Evolutionary conservation across 2,113 vertebrate genomes (phyloP), one percentile per base, ranked within the genome.

Genomic region (Pseudolaguvia tuberculata): DNA sequence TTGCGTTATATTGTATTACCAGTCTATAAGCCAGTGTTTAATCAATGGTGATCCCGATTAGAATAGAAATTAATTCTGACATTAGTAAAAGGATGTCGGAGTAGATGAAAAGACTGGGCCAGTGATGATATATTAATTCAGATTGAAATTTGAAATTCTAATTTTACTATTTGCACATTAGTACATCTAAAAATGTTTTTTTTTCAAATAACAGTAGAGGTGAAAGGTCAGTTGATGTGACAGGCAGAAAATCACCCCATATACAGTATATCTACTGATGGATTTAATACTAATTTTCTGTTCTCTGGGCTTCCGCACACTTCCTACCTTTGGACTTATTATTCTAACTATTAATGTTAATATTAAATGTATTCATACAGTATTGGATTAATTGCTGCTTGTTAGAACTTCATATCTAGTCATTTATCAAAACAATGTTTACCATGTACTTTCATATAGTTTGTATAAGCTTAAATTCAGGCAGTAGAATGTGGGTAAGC

Each of bases 61-160:
- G 13, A 39, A 45, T 39, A 48, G 52, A 2, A 42, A 21, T 69
- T 39, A 56, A 45, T 45, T 55, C 52, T 73, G 27, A 73, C 20
- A 13, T 61, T 55, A 55, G 61, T 66, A 52, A 77, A 56, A 47
- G 65, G 58, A 31, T 42, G 70, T 77, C 48, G n/a, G 45, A 53
- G 57, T 29, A 23, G 65, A 75, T 71, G 51, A 53, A 57, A 17
- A 51, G 17, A 9, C 4, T 27, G 21, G 48, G 63, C 14, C 25
- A 58, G 23, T 77, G 35, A 55, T 70, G 66, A 59, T 71, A 35
- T 21, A 66, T 63, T 29, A 71, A 42, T 75, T 42, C 42, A 29
- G 48, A 71, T 45, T 55, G 13, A 72, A 73, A 72, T 66, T 15
- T n/a, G n/a, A n/a, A n/a, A n/a, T n/a, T n/a, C n/a, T n/a, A n/a